These are phyloP conservation scores for Chionomys nivalis DNA, from an alignment of 2,113 vertebrate species.

Conservation along the genomic window DNA sequence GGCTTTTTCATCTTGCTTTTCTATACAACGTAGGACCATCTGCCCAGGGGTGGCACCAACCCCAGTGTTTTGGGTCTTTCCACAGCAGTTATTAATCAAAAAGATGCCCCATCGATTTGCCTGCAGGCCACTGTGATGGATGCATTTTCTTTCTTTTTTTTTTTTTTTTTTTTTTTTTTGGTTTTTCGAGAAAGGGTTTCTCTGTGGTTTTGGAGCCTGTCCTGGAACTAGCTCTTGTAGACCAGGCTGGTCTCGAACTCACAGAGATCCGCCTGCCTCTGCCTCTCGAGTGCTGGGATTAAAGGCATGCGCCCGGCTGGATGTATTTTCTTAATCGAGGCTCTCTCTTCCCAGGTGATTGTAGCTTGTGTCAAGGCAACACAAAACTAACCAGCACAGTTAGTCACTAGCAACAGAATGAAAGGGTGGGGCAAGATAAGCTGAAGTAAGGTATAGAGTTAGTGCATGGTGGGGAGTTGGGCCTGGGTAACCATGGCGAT, in stretches of 20 bases:
- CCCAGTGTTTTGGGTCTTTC: not conserved
- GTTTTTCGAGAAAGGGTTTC: too few species aligned
- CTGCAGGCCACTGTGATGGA: not conserved
- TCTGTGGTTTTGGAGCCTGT: too few species aligned
- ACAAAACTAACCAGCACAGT: not conserved
- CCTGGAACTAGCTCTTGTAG: too few species aligned
- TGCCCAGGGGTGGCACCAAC: not conserved
- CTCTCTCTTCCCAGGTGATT: not conserved
- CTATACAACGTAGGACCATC: not conserved
- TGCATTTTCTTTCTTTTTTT: not conserved
- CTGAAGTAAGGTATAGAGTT: not conserved
- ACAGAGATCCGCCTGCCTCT: too few species aligned
- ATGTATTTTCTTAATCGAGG: not conserved
- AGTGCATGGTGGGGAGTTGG: not conserved
- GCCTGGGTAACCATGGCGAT: not conserved
- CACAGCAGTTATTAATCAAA: not conserved
- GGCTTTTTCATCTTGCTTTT: not conserved
- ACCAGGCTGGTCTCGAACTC: too few species aligned
- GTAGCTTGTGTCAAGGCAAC: not conserved
- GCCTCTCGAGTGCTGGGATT: too few species aligned
- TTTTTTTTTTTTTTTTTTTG: too few species aligned
- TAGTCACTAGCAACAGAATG: constrained; percentile 72
- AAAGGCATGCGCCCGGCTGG: too few species aligned
- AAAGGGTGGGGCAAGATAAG: constrained; percentile 25
- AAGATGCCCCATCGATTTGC: not conserved